Percentiles rank a stretch among this genome's conserved stretches.
Conservation (phyloP, 2,113 vertebrate species). For the Elephas maximus region DNA sequence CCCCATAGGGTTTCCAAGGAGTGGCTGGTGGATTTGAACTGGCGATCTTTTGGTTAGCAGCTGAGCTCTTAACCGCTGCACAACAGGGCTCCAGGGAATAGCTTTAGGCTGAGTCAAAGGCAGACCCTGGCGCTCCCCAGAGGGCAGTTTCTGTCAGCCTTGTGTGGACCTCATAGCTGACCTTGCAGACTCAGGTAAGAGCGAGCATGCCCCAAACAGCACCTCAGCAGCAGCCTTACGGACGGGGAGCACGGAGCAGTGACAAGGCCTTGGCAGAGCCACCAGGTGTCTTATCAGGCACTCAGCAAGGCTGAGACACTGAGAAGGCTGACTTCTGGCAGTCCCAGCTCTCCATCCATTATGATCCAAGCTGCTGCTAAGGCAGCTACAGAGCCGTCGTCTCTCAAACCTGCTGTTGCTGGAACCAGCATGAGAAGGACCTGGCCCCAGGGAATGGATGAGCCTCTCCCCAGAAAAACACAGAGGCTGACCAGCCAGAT, state of each 20-base stretch:
- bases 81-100: background rate
- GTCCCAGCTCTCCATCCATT: background rate
- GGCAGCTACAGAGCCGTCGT: background rate
- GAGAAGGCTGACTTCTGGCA: background rate
- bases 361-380: background rate
- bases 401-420: background rate
- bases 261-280: background rate
- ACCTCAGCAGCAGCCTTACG: fast-evolving
- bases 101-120: background rate
- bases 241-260: fast-evolving
- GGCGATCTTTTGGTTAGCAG: background rate
- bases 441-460: fast-evolving
- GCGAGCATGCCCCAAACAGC: fast-evolving
- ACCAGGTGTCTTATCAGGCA: too few relatives aligned
- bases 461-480: fast-evolving
- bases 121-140: background rate
- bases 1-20: background rate
- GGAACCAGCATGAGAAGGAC: background rate
- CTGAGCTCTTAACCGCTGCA: too few relatives aligned
- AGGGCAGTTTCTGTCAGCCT: background rate
- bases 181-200: background rate
- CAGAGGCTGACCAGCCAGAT: fast-evolving
- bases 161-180: fast-evolving
- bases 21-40: background rate
- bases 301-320: background rate